A percentile compares a stretch with the other conserved stretches of the same genome.
phyloP scores from a whole-genome alignment of 2,797 vertebrate species.

The Apogon hyalosoma region DNA sequence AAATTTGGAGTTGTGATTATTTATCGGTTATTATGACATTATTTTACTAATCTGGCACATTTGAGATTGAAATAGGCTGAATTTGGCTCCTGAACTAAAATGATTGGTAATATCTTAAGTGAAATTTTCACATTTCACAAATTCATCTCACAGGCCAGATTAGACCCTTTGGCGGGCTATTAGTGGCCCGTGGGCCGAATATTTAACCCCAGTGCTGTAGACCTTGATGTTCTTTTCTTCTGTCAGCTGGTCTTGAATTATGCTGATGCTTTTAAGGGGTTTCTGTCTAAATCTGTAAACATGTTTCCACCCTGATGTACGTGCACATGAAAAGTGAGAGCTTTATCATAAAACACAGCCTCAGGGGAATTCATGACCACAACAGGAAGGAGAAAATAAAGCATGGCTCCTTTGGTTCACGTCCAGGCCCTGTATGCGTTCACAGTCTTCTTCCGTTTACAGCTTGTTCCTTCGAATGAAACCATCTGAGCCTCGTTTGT shows the following conservation, averaged over 20 bases:
- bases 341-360: conserved; percentile 28
- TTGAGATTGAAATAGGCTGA: too few relatives aligned
- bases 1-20: too few relatives aligned
- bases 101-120: too few relatives aligned
- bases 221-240: background rate
- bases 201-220: background rate
- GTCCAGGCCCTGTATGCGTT: conserved; percentile 4
- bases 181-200: too few relatives aligned
- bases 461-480: conserved; percentile 48
- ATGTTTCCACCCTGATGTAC: background rate
- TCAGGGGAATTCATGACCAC: conserved; percentile 31
- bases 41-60: too few relatives aligned
- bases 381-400: conserved; percentile 24
- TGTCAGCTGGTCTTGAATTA: background rate
- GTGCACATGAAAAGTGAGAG: conserved; percentile 11
- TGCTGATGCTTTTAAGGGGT: background rate
- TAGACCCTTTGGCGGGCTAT: too few relatives aligned
- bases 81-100: too few relatives aligned
- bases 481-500: conserved; percentile 26
- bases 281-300: background rate
- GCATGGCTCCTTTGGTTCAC: conserved; percentile 14
- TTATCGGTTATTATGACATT: too few relatives aligned
- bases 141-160: too few relatives aligned
- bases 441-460: conserved; percentile 35
- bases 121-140: too few relatives aligned